Evolutionary conservation across 2,797 vertebrate species (phyloP).

Genomic region (Netta rufina): DNA sequence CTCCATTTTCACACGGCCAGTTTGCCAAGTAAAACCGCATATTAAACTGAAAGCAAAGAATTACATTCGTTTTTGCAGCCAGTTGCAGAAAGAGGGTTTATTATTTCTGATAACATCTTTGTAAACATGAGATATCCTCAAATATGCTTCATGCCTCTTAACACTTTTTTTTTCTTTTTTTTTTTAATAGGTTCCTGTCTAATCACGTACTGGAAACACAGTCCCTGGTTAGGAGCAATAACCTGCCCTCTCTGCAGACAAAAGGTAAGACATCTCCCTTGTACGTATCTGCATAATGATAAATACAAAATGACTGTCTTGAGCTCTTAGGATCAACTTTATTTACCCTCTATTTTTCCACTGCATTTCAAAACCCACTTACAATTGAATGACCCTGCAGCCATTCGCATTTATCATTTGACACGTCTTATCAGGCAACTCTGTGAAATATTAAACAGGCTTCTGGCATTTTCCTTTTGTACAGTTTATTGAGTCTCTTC

Average conservation of each 20-base stretch:
- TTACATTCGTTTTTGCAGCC: neutral
- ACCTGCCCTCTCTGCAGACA: slow-evolving; percentile 88
- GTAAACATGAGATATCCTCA: neutral
- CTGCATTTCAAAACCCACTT: slow-evolving; percentile 33
- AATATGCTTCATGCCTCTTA: neutral
- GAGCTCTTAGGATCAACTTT: neutral
- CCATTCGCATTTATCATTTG: neutral
- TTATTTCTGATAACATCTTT: neutral
- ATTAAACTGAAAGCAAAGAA: neutral
- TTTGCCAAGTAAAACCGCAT: neutral
- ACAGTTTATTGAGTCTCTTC: neutral
- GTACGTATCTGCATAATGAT: neutral
- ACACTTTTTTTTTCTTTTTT: neutral
- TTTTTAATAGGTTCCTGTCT: slow-evolving; percentile 83
- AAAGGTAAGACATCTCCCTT: slow-evolving; percentile 76
- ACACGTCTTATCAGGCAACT: neutral
- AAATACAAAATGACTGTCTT: neutral
- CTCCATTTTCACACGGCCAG: neutral
- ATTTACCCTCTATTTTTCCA: slow-evolving; percentile 8
- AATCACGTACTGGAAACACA: slow-evolving; percentile 86
- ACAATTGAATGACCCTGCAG: neutral
- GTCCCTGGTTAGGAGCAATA: slow-evolving; percentile 84
- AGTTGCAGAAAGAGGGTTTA: neutral
- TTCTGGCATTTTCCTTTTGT: slow-evolving; percentile 8
- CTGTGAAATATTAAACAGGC: slow-evolving; percentile 29